Evolutionary conservation across 2,888 invertebrate species (phyloP), one percentile per base, ranked within the genome.

Genomic region (Graphium colonna): DNA sequence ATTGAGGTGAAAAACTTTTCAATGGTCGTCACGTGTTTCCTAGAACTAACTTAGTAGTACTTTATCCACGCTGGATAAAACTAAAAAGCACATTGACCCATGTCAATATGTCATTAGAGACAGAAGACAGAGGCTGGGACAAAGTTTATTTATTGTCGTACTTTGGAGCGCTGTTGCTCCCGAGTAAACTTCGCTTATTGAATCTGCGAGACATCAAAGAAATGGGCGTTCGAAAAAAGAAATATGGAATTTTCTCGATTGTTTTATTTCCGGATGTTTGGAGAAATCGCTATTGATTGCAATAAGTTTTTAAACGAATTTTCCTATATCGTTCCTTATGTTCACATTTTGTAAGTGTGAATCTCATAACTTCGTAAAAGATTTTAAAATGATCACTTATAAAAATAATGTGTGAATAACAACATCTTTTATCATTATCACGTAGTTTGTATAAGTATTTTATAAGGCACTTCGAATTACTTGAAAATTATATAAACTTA

Each of bases 121-220:
- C 36, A 36, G 36, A 36, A 36, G 36, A 36, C 36, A 36, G 13
- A 36, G 12, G 36, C 36, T 13, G 36, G 12, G 5, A 45, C 10
- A 33, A 45, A 45, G 41, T 17, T 36, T 36, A 36, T 36, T 12
- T 36, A 36, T 36, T 13, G 31, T 31, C 8, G 36, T 36, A 36
- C 36, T 3, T 36, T 12, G 4, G 36, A 36, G 36, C 36, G 8
- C 31, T 9, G 3, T 31, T 31, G 31, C 31, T 36, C 4, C 9
- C 36, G 36, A 36, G 36, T 13, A 36, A 36, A 36, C 36, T 36
- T 36, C 13, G 36, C 36, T 36, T 36, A 36, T 36, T 36, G 36
- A 36, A 36, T 41, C 41, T 41, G 16, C 41, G 18, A 41, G 18
- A 41, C 18, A 41, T 41, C 41, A 41, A 41, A 41, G 36, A 36